Evolutionary conservation across 2,888 invertebrate genomes (phyloP).

Genomic region (Cheilosia variabilis): DNA sequence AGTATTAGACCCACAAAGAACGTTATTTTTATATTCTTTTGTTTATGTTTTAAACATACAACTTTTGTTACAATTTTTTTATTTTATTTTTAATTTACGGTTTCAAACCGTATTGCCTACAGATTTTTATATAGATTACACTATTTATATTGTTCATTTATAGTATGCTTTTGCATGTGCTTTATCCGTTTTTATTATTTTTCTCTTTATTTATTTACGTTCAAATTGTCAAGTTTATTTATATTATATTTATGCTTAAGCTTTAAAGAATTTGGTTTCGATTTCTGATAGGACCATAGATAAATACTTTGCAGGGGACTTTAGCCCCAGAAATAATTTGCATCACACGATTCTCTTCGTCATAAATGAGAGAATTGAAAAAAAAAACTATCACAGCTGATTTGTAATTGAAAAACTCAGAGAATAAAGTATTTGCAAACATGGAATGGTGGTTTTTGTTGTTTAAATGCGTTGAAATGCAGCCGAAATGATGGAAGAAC

Average conservation of each 20-base stretch:
- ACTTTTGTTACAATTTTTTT: constrained; percentile 32
- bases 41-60: constrained; percentile 51
- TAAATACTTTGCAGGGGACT: constrained; percentile 16
- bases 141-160: constrained; percentile 17
- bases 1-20: constrained; percentile 66
- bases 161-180: constrained; percentile 66
- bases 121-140: constrained; percentile 19
- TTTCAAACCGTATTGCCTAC: constrained; percentile 51
- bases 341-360: constrained; percentile 38
- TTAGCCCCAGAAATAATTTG: constrained; percentile 23
- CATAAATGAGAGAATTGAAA: neutral
- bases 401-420: constrained; percentile 26
- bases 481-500: too few species aligned
- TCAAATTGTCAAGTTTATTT: constrained; percentile 44
- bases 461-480: neutral
- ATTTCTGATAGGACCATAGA: neutral
- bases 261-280: constrained; percentile 27
- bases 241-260: constrained; percentile 48
- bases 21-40: constrained; percentile 51
- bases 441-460: neutral
- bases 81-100: constrained; percentile 50
- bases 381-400: constrained; percentile 33
- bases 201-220: constrained; percentile 25
- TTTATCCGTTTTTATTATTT: constrained; percentile 43
- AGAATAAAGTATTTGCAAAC: constrained; percentile 52